phyloP scores from a whole-genome alignment of 30 jellyfish, hydroid and myxozoan species.

The Hydractinia echinata region DNA sequence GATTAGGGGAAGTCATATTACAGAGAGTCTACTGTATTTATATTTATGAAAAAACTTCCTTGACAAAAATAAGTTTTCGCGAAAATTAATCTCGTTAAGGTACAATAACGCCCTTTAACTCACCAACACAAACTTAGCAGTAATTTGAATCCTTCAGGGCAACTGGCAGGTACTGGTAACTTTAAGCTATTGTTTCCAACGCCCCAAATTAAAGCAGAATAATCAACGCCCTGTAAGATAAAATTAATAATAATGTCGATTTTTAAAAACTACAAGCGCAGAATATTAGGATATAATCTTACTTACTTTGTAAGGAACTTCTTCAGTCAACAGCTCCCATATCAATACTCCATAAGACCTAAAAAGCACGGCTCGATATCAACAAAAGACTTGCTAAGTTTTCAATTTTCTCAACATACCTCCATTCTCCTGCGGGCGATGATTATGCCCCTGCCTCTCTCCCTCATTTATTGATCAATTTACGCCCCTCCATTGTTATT shows the following conservation, averaged over 20 bases:
- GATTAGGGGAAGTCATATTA: too few species aligned
- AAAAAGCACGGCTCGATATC: neutral
- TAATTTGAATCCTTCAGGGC: slow-evolving; percentile 97
- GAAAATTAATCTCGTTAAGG: too few species aligned
- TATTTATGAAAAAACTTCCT: too few species aligned
- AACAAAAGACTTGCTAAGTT: too few species aligned
- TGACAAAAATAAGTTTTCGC: too few species aligned
- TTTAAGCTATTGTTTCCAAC: slow-evolving; percentile 96
- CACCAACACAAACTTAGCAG: slow-evolving; percentile 89
- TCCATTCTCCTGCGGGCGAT: too few species aligned
- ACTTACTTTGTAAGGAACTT: slow-evolving; percentile 93
- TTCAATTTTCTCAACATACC: too few species aligned
- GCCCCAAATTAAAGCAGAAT: slow-evolving; percentile 98
- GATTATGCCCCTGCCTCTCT: too few species aligned
- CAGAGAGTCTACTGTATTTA: too few species aligned
- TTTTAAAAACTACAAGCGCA: neutral
- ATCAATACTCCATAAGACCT: slow-evolving; percentile 97
- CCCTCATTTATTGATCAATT: too few species aligned
- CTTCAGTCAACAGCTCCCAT: slow-evolving; percentile 92
- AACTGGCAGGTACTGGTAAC: slow-evolving; percentile 87
- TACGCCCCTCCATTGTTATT: too few species aligned
- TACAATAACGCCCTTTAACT: slow-evolving; percentile 4
- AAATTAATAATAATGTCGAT: neutral
- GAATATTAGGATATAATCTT: neutral
- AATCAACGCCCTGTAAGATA: slow-evolving; percentile 88